A percentile compares a stretch with the other conserved stretches of the same genome.
Evolutionary conservation across 1,140 invertebrate genomes (phyloP).

Genomic region (Drosophila ambigua): DNA sequence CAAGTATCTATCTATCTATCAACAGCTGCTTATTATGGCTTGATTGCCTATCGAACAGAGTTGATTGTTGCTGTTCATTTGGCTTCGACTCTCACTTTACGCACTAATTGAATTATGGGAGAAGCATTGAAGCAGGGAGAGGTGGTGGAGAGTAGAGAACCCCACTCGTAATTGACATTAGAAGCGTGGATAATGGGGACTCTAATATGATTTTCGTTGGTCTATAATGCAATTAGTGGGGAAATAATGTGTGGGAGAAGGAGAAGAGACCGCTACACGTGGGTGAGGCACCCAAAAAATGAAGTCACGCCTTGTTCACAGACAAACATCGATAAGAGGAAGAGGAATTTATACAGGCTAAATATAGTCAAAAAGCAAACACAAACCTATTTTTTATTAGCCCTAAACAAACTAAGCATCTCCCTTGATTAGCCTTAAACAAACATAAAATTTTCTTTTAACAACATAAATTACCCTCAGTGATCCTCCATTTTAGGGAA

Average conservation of each 20-base stretch:
- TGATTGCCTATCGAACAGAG: constrained; percentile 52
- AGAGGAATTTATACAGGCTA: no score
- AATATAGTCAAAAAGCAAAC: no score
- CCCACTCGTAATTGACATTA: constrained; percentile 52
- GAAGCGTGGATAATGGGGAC: constrained; percentile 36
- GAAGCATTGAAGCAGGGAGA: background rate
- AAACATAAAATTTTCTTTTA: background rate
- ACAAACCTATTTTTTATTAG: no score
- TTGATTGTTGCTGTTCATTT: constrained; percentile 48
- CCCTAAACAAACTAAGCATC: no score
- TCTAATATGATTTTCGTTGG: constrained; percentile 52
- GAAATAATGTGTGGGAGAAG: constrained; percentile 1
- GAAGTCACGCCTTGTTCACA: constrained; percentile 21
- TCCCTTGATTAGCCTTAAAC: background rate
- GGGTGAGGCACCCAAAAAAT: constrained; percentile 24
- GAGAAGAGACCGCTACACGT: constrained; percentile 8
- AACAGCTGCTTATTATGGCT: constrained; percentile 41
- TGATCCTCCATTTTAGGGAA: constrained; percentile 10
- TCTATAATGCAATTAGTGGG: constrained; percentile 50
- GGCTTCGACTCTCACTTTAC: constrained; percentile 62
- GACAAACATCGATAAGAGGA: background rate
- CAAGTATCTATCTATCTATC: constrained; percentile 19
- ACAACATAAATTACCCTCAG: background rate
- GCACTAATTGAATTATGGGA: constrained; percentile 71
- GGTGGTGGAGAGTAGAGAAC: background rate